Evolutionary conservation across 2,888 invertebrate species (phyloP), one percentile per base, ranked within the genome.

Genomic region (Dynastes maya): DNA sequence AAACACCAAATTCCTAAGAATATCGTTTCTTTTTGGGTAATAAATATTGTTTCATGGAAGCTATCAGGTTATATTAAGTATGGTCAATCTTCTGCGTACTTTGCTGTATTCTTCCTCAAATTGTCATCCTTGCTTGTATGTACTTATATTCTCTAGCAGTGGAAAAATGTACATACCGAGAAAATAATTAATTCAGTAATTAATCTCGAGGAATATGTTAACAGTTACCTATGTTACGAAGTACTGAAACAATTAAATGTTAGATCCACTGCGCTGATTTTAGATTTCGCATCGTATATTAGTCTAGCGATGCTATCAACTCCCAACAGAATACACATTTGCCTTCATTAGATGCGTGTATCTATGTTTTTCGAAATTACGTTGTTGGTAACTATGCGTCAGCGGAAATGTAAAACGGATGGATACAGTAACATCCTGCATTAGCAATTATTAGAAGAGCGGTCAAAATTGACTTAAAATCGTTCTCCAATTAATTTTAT

Each of bases 141-240:
- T 45, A 45, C 4, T 1, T 9, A 9, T 45, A 45, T 45, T 45
- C 45, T 5, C 45, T 11, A 2, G 9, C 45, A 8, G 45, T 45
- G 45, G 8, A 45, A 16, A 22, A 55, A 16, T 4, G 55, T 8
- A 16, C 8, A 16, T 55, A 55, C 8, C 22, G 22, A 55, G 32
- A 37, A 64, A 1, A 11, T 37, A 40, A 67, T 67, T 67, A 49
- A 67, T 67, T 49, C 27, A 45, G 49, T 49, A 67, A 27, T 49
- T 67, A 49, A 49, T 67, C 45, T 11, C 11, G 67, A 22, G 27
- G 67, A 67, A 67, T 27, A 67, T 67, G 4, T 67, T 67, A 67
- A 67, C 67, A 49, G 67, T 45, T 67, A 49, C 16, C 45, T 45
- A 22, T 49, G 16, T 32, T 22, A 45, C 32, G 22, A 27, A 22